Evolutionary conservation across 2,113 vertebrate genomes (phyloP).

Genomic region (Pseudorasbora parva): DNA sequence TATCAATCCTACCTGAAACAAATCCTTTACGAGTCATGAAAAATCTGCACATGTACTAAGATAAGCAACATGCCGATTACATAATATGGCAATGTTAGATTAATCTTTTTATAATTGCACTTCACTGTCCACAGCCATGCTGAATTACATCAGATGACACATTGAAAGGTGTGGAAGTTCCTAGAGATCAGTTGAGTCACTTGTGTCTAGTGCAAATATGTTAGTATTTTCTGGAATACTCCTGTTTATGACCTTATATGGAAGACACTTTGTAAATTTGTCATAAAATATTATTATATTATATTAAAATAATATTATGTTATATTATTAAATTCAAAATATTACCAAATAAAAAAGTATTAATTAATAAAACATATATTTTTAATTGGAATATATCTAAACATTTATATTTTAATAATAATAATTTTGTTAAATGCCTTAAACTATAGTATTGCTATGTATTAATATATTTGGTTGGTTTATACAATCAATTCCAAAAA

Average conservation of each 20-base stretch:
- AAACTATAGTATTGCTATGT: no score
- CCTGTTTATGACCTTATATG: neutral
- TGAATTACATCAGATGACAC: neutral
- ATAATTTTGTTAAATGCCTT: no score
- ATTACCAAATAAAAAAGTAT: no score
- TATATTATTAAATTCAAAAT: no score
- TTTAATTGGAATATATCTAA: no score
- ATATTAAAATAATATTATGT: no score
- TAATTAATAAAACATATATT: no score
- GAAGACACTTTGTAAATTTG: neutral
- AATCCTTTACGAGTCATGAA: neutral
- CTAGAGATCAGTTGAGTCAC: neutral
- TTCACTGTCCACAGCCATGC: neutral
- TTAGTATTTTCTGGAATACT: neutral
- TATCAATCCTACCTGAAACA: neutral
- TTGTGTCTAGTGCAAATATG: neutral
- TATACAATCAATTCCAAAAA: neutral
- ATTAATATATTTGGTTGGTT: neutral
- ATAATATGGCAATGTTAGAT: slow-evolving; percentile 6
- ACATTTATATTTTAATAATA: no score
- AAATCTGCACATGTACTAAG: slow-evolving; percentile 10
- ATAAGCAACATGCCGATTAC: neutral
- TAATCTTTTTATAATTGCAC: neutral
- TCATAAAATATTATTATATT: neutral
- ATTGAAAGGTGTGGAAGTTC: neutral